Base-by-base conservation (phyloP, 2,113 vertebrate genomes). In the Solea senegalensis region DNA sequence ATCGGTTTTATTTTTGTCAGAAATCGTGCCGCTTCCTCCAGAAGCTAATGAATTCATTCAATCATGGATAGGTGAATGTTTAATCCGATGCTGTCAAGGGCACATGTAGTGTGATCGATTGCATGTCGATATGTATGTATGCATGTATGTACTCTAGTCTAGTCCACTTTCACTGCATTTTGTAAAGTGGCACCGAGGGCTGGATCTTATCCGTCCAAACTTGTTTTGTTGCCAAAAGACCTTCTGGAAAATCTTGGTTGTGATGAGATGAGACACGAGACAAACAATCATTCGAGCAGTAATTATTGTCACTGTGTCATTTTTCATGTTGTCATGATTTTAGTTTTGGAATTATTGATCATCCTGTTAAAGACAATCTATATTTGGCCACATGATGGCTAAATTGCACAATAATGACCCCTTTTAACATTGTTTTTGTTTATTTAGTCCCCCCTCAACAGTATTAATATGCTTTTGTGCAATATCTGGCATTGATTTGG, bases 381-480 rank as follows among this genome's bases (percentile, higher is more conserved):
- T 41, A n/a, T 41, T 49, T 66, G 40, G 21, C 56, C 28, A 8
- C 76, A 13, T 58, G 21, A 40, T 58, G 45, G 5, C 1, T 52
- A 8, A 15, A 13, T 27, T 63, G 52, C 43, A 60, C n/a, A 68
- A 73, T 52, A 12, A 67, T 54, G 16, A 3, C 5, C 58, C 27
- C 3, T 41, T 41, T 52, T 52, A 13, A 59, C 57, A 43, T n/a
- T 62, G 46, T 59, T 34, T 34, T 34, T 34, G 34, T 34, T 34
- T 57, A 8, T 51, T 74, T 76, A 21, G 21, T 21, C 21, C 5
- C 34, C 34, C 34, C 34, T 53, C 13, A 69, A 54, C 48, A 76
- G 60, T 52, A 72, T 59, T 11, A 59, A 65, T 50, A 34, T 34
- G 34, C 50, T 60, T 59, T 64, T 73, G 70, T 86, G 73, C 72